These are phyloP conservation scores for Sitobion miscanthi DNA, from an alignment of 1,140 invertebrate species.

Conservation along the genomic window DNA sequence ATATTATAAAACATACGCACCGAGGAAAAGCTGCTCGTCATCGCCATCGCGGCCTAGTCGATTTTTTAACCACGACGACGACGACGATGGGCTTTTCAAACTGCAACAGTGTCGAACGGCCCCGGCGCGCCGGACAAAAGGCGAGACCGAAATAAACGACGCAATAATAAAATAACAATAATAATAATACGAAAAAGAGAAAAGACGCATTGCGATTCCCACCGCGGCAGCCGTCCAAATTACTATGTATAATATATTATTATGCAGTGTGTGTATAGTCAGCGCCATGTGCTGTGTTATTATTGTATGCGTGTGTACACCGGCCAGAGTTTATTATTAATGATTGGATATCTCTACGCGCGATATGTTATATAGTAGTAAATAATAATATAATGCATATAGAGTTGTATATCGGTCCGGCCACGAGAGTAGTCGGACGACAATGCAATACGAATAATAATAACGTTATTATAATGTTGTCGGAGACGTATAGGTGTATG, in stretches of 20 bases:
- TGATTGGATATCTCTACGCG: constrained; percentile 10
- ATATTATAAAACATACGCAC: not conserved
- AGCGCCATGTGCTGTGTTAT: constrained; percentile 13
- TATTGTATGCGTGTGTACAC: not conserved
- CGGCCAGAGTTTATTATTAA: constrained; percentile 43
- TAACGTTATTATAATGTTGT: not conserved
- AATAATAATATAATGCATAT: not conserved
- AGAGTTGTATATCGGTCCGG: too few species aligned
- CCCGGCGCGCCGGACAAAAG: not conserved
- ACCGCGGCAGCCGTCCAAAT: constrained; percentile 20
- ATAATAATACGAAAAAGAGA: constrained; percentile 12
- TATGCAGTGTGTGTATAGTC: not conserved
- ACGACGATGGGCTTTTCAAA: constrained; percentile 30
- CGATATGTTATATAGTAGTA: not conserved
- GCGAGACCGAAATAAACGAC: not conserved
- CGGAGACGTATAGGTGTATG: not conserved
- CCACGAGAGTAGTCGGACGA: not conserved
- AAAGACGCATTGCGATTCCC: constrained; percentile 35
- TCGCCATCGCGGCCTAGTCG: not conserved
- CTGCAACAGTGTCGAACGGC: constrained; percentile 13
- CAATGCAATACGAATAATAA: constrained; percentile 14
- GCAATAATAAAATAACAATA: constrained; percentile 9
- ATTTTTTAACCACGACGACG: constrained; percentile 1
- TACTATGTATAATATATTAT: not conserved
- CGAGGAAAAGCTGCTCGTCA: constrained; percentile 27